A percentile compares a stretch with the other conserved stretches of the same genome.
These are phyloP conservation scores for Drosophila ustulata DNA, from an alignment of 2,888 invertebrate species.

Conservation along the genomic window DNA sequence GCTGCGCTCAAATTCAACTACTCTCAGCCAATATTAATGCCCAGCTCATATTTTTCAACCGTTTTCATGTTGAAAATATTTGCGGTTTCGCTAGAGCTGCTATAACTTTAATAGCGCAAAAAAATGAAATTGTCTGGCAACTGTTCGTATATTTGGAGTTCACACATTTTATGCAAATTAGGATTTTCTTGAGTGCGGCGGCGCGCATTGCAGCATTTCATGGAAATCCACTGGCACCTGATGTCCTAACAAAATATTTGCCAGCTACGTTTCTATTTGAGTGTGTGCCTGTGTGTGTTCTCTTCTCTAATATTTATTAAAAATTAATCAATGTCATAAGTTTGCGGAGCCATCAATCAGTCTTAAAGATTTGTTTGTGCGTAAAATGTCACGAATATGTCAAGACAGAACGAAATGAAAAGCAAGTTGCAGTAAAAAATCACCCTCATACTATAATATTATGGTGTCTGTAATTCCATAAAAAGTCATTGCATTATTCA, in stretches of 20 bases:
- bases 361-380: slow-evolving; percentile 32
- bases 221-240: slow-evolving; percentile 72
- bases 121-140: slow-evolving; percentile 19
- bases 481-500: no score
- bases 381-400: slow-evolving; percentile 13
- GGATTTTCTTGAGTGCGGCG: slow-evolving; percentile 25
- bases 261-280: neutral
- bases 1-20: slow-evolving; percentile 6
- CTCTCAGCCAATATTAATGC: slow-evolving; percentile 8
- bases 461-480: neutral
- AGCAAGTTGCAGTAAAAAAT: neutral
- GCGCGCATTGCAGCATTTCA: slow-evolving; percentile 70
- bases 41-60: slow-evolving; percentile 6
- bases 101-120: slow-evolving; percentile 3
- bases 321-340: slow-evolving; percentile 80
- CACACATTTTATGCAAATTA: slow-evolving; percentile 49
- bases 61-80: neutral
- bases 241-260: slow-evolving; percentile 52
- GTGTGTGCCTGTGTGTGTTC: neutral
- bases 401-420: neutral
- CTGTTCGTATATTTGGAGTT: slow-evolving; percentile 32
- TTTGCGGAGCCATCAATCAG: slow-evolving; percentile 56
- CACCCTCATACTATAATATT: neutral
- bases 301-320: slow-evolving; percentile 67
- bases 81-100: slow-evolving; percentile 3